Percentiles rank a stretch among this genome's conserved stretches.
Evolutionary conservation across 2,888 invertebrate species (phyloP).

Genomic region (Pachliopta kotzebuea): DNA sequence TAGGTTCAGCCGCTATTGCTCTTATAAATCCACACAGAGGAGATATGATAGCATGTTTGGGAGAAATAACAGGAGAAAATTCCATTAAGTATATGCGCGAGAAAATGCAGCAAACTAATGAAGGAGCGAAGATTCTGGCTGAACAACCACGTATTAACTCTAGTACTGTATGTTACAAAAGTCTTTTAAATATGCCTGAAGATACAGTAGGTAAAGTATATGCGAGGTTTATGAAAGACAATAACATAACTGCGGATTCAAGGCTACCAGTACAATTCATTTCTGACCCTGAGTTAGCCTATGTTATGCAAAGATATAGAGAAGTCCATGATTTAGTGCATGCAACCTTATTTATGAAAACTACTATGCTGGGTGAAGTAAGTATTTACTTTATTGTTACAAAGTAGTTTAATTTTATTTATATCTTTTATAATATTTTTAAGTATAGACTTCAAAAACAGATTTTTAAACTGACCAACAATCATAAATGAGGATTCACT

Average conservation of each 20-base stretch:
- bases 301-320: slow-evolving; percentile 98
- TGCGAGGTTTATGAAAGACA: slow-evolving; percentile 88
- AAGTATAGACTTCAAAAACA: too few species aligned
- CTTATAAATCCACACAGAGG: slow-evolving; percentile 89
- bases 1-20: slow-evolving; percentile 93
- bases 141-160: slow-evolving; percentile 94
- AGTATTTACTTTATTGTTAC: slow-evolving; percentile 30
- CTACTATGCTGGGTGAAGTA: slow-evolving; percentile 92
- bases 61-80: slow-evolving; percentile 91
- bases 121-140: slow-evolving; percentile 87
- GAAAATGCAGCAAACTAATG: slow-evolving; percentile 87
- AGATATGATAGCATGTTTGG: slow-evolving; percentile 97
- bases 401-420: not conserved
- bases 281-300: slow-evolving; percentile 93
- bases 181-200: slow-evolving; percentile 85
- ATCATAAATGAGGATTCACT: too few species aligned
- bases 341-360: slow-evolving; percentile 94
- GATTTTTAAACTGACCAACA: too few species aligned
- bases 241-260: slow-evolving; percentile 96
- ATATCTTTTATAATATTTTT: too few species aligned
- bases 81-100: slow-evolving; percentile 86
- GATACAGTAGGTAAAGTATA: slow-evolving; percentile 94
- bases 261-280: slow-evolving; percentile 95
- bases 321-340: slow-evolving; percentile 98
- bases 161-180: slow-evolving; percentile 86